Conservation (phyloP, 2,888 invertebrate genomes). For the Netelia inedita region DNA sequence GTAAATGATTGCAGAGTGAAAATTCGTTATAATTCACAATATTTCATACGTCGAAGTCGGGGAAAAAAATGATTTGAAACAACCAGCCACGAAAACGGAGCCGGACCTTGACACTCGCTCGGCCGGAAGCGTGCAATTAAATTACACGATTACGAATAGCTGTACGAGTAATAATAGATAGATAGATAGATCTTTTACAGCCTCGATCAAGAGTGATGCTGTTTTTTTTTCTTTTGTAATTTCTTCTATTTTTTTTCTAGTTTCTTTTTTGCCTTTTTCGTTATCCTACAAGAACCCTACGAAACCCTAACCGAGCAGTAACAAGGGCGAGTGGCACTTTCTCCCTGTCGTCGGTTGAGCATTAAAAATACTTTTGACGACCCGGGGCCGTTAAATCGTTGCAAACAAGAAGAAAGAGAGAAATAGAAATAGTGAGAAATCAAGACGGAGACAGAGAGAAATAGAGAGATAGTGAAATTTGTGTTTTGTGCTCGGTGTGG, state of each 20-base stretch:
- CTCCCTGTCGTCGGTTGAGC: conserved; percentile 72
- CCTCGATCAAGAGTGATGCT: conserved; percentile 68
- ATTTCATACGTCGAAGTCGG: no score
- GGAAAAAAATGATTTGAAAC: not conserved
- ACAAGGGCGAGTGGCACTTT: conserved; percentile 74
- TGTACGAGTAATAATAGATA: conserved; percentile 63
- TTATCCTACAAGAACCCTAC: conserved; percentile 64
- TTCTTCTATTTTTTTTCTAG: no score
- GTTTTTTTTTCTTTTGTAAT: conserved; percentile 62
- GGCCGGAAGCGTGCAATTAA: conserved; percentile 67
- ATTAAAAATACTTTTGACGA: conserved; percentile 67
- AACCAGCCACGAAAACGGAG: conserved; percentile 54
- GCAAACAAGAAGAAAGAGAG: conserved; percentile 45
- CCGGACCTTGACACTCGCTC: conserved; percentile 62
- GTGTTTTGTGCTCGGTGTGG: conserved; percentile 36
- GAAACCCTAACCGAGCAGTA: conserved; percentile 72
- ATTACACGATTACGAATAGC: conserved; percentile 68
- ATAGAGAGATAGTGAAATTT: conserved; percentile 64
- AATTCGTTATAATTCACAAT: no score
- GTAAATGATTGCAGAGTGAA: not conserved
- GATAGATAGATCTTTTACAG: conserved; percentile 64
- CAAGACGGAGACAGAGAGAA: conserved; percentile 34
- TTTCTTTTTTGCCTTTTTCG: conserved; percentile 42
- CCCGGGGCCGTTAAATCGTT: conserved; percentile 46
- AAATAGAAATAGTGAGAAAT: conserved; percentile 10